phyloP scores from a whole-genome alignment of 2,888 invertebrate species.

The Cryptocephalus moraei region DNA sequence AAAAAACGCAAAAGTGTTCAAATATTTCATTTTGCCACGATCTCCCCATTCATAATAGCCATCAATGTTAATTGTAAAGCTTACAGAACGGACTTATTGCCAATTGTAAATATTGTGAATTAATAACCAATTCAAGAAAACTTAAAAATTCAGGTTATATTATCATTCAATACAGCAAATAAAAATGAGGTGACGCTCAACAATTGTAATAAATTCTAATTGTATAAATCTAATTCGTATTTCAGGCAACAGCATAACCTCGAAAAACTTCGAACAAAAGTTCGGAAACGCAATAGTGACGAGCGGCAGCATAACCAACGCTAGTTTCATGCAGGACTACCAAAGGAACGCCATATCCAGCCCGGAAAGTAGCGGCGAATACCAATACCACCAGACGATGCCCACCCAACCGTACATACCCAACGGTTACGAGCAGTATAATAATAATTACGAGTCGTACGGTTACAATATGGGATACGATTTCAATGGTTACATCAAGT shows the following conservation, averaged over 20 bases:
- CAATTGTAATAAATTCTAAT: no score
- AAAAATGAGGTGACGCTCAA: no score
- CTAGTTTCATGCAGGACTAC: conserved; percentile 38
- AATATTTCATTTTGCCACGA: no score
- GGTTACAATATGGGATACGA: conserved; percentile 7
- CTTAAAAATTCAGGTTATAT: no score
- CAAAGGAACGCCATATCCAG: conserved; percentile 6
- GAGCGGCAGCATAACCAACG: conserved; percentile 37
- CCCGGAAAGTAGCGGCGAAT: conserved; percentile 6
- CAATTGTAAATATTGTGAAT: no score
- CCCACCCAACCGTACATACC: conserved; percentile 4
- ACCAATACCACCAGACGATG: conserved; percentile 4
- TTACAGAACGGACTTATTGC: no score
- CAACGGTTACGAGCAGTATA: conserved; percentile 6
- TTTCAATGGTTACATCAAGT: conserved; percentile 12
- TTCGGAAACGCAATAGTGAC: conserved; percentile 34
- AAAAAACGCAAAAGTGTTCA: no score
- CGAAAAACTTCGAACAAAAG: conserved; percentile 38
- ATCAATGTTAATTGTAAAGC: no score
- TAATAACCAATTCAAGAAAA: no score
- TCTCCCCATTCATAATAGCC: no score
- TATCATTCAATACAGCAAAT: no score
- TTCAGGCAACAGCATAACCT: conserved; percentile 51
- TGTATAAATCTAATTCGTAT: no score
- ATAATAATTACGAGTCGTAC: conserved; percentile 3